Evolutionary conservation across 2,113 vertebrate genomes (phyloP), one percentile per base, ranked within the genome.

Genomic region (Beaufortia kweichowensis): DNA sequence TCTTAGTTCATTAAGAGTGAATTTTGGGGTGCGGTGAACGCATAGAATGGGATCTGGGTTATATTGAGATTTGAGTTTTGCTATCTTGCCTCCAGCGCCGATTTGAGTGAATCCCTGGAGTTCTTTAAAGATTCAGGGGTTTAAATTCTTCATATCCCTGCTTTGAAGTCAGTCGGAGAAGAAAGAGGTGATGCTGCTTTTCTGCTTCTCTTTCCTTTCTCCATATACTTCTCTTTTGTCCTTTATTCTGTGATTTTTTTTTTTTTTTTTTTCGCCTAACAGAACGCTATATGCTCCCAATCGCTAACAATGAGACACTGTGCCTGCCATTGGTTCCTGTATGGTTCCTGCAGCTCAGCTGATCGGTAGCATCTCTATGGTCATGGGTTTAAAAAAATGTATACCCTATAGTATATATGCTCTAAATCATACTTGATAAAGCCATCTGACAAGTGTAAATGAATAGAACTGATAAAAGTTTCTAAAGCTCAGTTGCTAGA

Each of bases 131-230:
- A 90, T 91, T 90, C 81, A 85, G 82, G 53, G 84, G 84, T 83
- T 84, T 92, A 87, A 90, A 90, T 91, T 90, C 86, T 91, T 90
- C 84, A 91, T 91, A 88, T 88, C 82, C 85, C 46, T 11, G 75
- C 87, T 90, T 91, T 91, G 85, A 92, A 91, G 88, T 87, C 33
- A 64, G 84, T 82, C 26, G 74, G 76, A 79, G 82, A 86, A 86
- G 78, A 87, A 85, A 87, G 65, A 71, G 76, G 85, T 87, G 81
- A 87, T 82, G 48, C 80, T 21, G 75, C 73, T 78, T 43, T 53
- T 72, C 55, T 61, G 43, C 43, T 31, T 66, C 17, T 28, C 24
- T 50, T 7, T 8, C 60, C 24, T 65, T n/a, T 24, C 62, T 39
- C 61, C 7, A 50, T 55, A 23, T 12, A 8, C 33, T 43, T 35